Base-by-base conservation (phyloP, 2,888 invertebrate genomes). In the Drosophila anomelani region DNA sequence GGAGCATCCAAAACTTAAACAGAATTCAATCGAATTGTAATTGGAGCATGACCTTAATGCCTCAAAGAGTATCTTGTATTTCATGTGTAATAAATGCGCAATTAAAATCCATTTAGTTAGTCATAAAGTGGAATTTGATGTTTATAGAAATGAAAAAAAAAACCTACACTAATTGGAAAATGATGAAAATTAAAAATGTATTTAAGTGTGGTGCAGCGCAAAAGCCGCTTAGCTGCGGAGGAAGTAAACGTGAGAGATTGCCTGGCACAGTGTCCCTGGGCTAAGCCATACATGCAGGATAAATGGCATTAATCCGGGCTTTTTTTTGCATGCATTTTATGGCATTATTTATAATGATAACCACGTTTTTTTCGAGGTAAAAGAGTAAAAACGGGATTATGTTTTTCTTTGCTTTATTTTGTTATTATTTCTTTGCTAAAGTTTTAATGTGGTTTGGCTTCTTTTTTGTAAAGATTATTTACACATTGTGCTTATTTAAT, bases 141-240 rank as follows among this genome's bases (percentile, higher is more conserved):
- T 46, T 55, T 32, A 41, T 20, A 32, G 20, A 9, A 36, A 56
- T 5, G 20, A 13, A 36, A 29, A 13, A 36, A 29, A 57, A 60
- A 41, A 53, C 17, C 17, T 2, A n/a, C 17, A 34, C 9, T 75
- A 57, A 74, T 69, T 68, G 69, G 10, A 61, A 69, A 60, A 47
- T 47, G 32, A 69, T 69, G 56, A 53, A 44, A 60, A 69, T 74
- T 56, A 56, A 76, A 74, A 76, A 44, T 57, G 70, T 20, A 57
- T 76, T 74, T 60, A 75, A 61, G 44, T 49, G 58, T 36, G 47
- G 46, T 76, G 60, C 70, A 70, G 60, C 60, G 55, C 55, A 29
- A 61, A 74, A 76, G 36, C 74, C 46, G 76, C 46, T 75, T 76
- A 75, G 70, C 17, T 38, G 38, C 36, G 46, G 57, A 12, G 26